These are phyloP conservation scores for Drosophila jambulina DNA, from an alignment of 1,140 invertebrate species.

Conservation along the genomic window DNA sequence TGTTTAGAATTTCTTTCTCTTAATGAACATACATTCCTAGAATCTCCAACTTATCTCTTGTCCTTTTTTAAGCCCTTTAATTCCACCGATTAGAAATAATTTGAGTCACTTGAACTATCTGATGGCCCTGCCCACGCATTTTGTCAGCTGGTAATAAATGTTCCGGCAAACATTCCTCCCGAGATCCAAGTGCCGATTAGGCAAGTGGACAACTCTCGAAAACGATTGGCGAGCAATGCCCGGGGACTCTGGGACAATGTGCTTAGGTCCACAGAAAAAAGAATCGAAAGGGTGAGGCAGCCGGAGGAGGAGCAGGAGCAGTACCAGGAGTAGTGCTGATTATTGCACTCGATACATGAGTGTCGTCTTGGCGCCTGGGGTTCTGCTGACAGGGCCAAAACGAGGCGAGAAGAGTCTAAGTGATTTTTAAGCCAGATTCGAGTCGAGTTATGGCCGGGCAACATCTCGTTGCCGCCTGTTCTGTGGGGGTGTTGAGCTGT, in stretches of 20 bases:
- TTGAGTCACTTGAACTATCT: slow-evolving; percentile 1
- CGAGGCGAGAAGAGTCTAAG: slow-evolving; percentile 49
- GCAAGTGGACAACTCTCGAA: slow-evolving; percentile 62
- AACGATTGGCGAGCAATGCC: slow-evolving; percentile 53
- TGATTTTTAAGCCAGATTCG: slow-evolving; percentile 79
- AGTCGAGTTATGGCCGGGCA: slow-evolving; percentile 68
- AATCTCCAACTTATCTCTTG: not conserved
- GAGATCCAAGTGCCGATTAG: slow-evolving; percentile 64
- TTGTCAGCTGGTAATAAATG: slow-evolving; percentile 28
- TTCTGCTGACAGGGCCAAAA: slow-evolving; percentile 70
- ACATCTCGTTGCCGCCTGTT: slow-evolving; percentile 11
- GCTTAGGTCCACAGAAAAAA: slow-evolving; percentile 72
- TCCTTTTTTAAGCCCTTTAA: not conserved
- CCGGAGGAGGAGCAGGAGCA: not conserved
- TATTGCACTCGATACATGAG: slow-evolving; percentile 69
- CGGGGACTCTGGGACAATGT: slow-evolving; percentile 47
- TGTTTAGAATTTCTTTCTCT: not conserved
- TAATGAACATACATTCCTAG: too few relatives aligned
- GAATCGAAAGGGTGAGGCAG: not conserved
- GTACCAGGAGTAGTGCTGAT: slow-evolving; percentile 55
- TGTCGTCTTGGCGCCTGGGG: slow-evolving; percentile 41
- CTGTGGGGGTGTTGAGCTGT: slow-evolving; percentile 44
- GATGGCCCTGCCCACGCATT: slow-evolving; percentile 23
- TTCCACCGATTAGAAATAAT: not conserved
- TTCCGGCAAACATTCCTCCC: not conserved